These are phyloP conservation scores for Hydra vulgaris DNA, from an alignment of 30 jellyfish, hydroid and myxozoan species.

Conservation along the genomic window DNA sequence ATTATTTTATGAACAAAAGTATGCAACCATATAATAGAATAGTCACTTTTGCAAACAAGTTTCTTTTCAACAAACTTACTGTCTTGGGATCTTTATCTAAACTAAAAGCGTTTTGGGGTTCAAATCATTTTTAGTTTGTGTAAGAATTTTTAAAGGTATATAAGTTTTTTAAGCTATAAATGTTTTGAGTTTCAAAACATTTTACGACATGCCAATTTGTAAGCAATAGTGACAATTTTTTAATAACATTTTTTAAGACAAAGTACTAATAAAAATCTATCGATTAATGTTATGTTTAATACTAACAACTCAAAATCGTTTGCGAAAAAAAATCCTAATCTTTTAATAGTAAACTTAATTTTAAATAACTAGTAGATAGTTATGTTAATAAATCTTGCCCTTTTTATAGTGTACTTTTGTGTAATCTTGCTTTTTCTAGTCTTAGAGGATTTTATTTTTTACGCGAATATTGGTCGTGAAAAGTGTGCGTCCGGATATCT, in stretches of 20 bases:
- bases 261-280: not conserved
- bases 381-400: not conserved
- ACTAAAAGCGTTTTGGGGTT: too few relatives aligned
- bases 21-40: too few relatives aligned
- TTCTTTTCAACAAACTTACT: too few relatives aligned
- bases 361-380: too few relatives aligned
- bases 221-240: not conserved
- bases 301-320: not conserved
- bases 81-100: too few relatives aligned
- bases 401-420: not conserved
- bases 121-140: too few relatives aligned
- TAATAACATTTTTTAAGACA: not conserved
- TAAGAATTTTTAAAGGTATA: too few relatives aligned
- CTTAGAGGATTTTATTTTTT: not conserved
- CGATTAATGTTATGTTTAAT: not conserved
- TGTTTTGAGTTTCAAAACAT: not conserved
- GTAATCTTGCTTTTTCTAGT: not conserved
- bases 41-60: too few relatives aligned
- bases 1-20: not conserved
- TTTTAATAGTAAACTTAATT: too few relatives aligned
- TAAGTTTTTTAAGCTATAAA: not conserved
- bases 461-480: not conserved
- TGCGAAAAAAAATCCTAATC: not conserved
- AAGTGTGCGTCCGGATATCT: not conserved
- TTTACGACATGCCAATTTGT: not conserved